Conservation (phyloP, 1,140 invertebrate genomes). For the Coboldia fuscipes region DNA sequence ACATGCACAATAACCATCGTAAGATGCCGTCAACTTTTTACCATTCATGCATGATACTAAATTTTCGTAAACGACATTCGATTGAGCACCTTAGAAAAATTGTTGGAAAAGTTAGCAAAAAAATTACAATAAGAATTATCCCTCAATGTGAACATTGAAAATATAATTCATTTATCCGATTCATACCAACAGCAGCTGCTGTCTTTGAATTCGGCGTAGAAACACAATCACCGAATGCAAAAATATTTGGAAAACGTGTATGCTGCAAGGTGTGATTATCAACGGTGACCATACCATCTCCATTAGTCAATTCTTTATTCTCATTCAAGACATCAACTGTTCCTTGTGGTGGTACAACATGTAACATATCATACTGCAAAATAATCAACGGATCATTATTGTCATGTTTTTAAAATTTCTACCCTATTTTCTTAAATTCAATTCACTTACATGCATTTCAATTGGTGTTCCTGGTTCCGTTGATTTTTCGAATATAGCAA, state of each 20-base stretch:
- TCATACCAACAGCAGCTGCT: conserved; percentile 74
- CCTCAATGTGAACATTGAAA: conserved; percentile 3
- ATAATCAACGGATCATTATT: background rate
- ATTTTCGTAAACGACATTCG: conserved; percentile 55
- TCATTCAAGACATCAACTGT: conserved; percentile 43
- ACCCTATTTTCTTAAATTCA: background rate
- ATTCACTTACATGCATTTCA: conserved; percentile 24
- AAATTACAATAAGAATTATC: background rate
- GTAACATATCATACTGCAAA: conserved; percentile 66
- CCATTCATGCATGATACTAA: conserved; percentile 39
- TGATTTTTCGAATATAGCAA: conserved; percentile 66
- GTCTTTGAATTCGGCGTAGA: conserved; percentile 89
- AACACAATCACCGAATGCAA: conserved; percentile 84
- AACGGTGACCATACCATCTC: conserved; percentile 53
- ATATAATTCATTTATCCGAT: conserved; percentile 5
- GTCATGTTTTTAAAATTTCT: no score
- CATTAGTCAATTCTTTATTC: conserved; percentile 33
- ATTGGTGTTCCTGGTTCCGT: conserved; percentile 32
- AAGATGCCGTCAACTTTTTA: conserved; percentile 26
- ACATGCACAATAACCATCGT: conserved; percentile 93
- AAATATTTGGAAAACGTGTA: conserved; percentile 62
- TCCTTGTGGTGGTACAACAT: conserved; percentile 80
- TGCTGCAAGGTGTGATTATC: conserved; percentile 68
- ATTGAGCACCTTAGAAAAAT: no score
- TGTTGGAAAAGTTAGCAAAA: conserved; percentile 32